phyloP scores from a whole-genome alignment of 1,140 invertebrate genomes.

The Drosophila aff. region DNA sequence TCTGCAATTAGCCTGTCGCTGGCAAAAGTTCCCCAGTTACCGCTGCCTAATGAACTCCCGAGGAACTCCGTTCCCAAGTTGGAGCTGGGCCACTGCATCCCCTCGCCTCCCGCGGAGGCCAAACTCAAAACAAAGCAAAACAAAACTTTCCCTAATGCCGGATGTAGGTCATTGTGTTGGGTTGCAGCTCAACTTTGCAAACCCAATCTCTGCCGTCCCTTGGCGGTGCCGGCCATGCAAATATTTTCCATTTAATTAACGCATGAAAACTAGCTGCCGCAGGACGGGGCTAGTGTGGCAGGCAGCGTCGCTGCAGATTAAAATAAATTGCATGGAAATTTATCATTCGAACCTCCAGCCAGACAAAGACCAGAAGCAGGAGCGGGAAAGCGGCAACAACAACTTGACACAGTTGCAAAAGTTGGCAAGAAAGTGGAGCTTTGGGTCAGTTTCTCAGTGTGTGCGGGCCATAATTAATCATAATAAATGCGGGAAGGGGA shows the following conservation, averaged over 20 bases:
- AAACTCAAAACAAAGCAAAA: slow-evolving; percentile 17
- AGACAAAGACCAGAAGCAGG: slow-evolving; percentile 39
- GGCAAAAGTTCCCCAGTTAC: slow-evolving; percentile 5
- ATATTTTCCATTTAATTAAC: slow-evolving; percentile 83
- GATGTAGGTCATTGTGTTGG: slow-evolving; percentile 73
- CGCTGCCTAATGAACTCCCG: slow-evolving; percentile 45
- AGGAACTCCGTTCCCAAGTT: slow-evolving; percentile 20
- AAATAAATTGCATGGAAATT: slow-evolving; percentile 81
- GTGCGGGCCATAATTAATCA: slow-evolving; percentile 73
- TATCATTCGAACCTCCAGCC: slow-evolving; percentile 71
- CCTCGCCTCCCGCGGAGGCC: background rate
- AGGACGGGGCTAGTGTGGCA: slow-evolving; percentile 8
- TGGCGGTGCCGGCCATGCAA: slow-evolving; percentile 48
- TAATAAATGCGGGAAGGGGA: slow-evolving; percentile 68
- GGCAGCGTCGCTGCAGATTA: slow-evolving; percentile 72
- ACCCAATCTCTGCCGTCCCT: slow-evolving; percentile 22
- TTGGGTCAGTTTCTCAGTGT: slow-evolving; percentile 60
- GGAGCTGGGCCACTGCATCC: background rate
- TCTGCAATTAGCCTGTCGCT: slow-evolving; percentile 31
- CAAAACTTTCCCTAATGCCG: slow-evolving; percentile 66
- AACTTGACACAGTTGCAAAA: slow-evolving; percentile 76
- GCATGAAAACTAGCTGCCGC: slow-evolving; percentile 63
- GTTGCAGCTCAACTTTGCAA: slow-evolving; percentile 63
- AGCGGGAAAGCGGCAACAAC: slow-evolving; percentile 34
- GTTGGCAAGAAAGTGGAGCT: slow-evolving; percentile 76